Percentiles rank a stretch among this genome's conserved stretches.
Evolutionary conservation across 2,888 invertebrate species (phyloP).

Genomic region (Spicauda simplicius): DNA sequence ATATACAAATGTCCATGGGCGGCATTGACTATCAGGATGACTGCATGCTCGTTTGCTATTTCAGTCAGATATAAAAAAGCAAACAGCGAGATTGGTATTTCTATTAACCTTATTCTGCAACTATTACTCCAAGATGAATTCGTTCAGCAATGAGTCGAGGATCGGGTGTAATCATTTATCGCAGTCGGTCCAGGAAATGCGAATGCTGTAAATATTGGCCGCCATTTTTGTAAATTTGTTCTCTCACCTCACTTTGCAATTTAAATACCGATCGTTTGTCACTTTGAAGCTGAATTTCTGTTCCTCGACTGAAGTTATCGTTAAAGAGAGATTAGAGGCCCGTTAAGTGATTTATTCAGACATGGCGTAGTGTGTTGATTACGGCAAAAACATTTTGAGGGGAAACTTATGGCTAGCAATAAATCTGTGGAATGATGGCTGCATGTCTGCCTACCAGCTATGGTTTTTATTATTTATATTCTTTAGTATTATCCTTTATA

Average conservation of each 20-base stretch:
- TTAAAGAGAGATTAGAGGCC: neutral
- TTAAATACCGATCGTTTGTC: constrained; percentile 14
- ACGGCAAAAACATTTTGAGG: neutral
- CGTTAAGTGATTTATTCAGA: neutral
- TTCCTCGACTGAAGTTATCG: neutral
- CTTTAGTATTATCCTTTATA: too few relatives aligned
- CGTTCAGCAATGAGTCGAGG: constrained; percentile 22
- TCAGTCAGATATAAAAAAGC: too few relatives aligned
- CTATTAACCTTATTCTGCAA: constrained; percentile 15
- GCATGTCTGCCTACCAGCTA: too few relatives aligned
- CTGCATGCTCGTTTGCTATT: too few relatives aligned
- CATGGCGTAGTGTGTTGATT: neutral
- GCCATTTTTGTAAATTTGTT: constrained; percentile 24
- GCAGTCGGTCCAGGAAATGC: constrained; percentile 22
- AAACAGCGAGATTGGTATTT: neutral
- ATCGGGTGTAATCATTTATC: constrained; percentile 38
- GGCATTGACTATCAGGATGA: too few relatives aligned
- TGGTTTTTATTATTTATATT: too few relatives aligned
- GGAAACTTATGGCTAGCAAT: neutral
- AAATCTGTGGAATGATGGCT: too few relatives aligned
- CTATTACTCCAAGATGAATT: constrained; percentile 32
- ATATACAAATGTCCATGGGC: too few relatives aligned
- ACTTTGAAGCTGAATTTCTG: constrained; percentile 1
- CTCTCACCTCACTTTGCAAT: constrained; percentile 14
- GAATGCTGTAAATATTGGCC: constrained; percentile 21